A percentile compares a stretch with the other conserved stretches of the same genome.
phyloP scores from a whole-genome alignment of 2,797 vertebrate species.

The Selene dorsalis region DNA sequence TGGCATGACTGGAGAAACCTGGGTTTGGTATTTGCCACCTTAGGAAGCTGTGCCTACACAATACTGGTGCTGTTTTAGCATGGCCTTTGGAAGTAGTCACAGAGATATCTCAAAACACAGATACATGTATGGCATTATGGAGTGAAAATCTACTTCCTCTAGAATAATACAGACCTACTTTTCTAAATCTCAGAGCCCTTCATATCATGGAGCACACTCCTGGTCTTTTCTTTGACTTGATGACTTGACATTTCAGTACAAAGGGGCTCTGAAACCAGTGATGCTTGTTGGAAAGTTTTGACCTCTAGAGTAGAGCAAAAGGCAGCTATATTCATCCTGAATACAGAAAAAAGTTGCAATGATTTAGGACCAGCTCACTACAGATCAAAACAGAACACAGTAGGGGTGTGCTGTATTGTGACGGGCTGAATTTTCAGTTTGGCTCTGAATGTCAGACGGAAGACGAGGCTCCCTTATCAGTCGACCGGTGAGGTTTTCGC shows the following conservation, averaged over 20 bases:
- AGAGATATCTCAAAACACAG: conserved; percentile 33
- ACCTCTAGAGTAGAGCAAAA: conserved; percentile 35
- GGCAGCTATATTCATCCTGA: conserved; percentile 42
- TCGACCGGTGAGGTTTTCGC: conserved; percentile 30
- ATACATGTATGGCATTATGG: conserved; percentile 30
- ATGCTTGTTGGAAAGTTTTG: conserved; percentile 21
- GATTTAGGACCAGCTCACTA: conserved; percentile 41
- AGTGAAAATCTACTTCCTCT: conserved; percentile 32
- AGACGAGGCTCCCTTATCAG: conserved; percentile 66
- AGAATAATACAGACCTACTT: conserved; percentile 12
- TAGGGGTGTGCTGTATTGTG: conserved; percentile 10
- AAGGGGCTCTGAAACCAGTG: conserved; percentile 47
- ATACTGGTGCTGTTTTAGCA: conserved; percentile 53
- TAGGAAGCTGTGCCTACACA: conserved; percentile 33
- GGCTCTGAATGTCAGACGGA: conserved; percentile 65
- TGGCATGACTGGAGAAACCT: conserved; percentile 41
- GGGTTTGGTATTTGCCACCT: conserved; percentile 30
- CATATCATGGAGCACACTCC: conserved; percentile 11
- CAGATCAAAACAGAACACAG: conserved; percentile 33
- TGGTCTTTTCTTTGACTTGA: conserved; percentile 20
- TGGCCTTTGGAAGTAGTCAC: conserved; percentile 26
- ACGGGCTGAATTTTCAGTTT: conserved; percentile 39
- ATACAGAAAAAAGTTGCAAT: conserved; percentile 22
- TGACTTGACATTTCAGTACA: conserved; percentile 17
- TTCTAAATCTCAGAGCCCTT: conserved; percentile 45